Evolutionary conservation across 2,888 invertebrate genomes (phyloP).

Genomic region (Rotaria magnacalcarata): DNA sequence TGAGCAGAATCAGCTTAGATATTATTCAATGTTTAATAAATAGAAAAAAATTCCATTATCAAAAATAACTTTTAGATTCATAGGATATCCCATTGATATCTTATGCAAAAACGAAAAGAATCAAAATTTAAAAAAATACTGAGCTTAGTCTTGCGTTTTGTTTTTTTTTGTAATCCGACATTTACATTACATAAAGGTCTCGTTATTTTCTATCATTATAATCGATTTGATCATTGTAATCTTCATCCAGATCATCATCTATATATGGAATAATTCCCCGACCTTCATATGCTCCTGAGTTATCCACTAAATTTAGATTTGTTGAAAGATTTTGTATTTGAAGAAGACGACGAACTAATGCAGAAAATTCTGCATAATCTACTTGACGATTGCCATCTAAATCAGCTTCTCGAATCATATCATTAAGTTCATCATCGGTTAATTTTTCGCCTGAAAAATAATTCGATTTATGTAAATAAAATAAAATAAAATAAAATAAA

Average conservation of each 20-base stretch:
- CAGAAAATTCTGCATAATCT: conserved; percentile 28
- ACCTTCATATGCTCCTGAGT: conserved; percentile 31
- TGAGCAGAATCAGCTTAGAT: neutral
- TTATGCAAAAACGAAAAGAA: neutral
- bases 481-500: neutral
- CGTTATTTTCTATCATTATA: neutral
- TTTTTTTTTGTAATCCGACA: neutral
- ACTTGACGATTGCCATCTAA: conserved; percentile 9
- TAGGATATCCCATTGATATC: neutral
- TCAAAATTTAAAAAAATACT: neutral
- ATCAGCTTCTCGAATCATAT: conserved; percentile 33
- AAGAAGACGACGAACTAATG: conserved; percentile 27
- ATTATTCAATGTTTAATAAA: neutral
- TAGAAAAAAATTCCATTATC: neutral
- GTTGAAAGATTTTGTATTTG: conserved; percentile 17
- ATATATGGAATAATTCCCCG: conserved; percentile 28
- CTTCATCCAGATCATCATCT: conserved; percentile 18
- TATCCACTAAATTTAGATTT: neutral
- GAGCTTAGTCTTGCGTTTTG: neutral
- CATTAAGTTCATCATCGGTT: conserved; percentile 26
- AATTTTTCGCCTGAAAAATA: conserved; percentile 10
- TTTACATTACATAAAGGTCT: too few species aligned
- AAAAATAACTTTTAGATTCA: neutral
- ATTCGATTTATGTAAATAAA: neutral
- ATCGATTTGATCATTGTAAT: neutral